These are phyloP conservation scores for Euclidia mi DNA, from an alignment of 2,888 invertebrate genomes.

Conservation along the genomic window DNA sequence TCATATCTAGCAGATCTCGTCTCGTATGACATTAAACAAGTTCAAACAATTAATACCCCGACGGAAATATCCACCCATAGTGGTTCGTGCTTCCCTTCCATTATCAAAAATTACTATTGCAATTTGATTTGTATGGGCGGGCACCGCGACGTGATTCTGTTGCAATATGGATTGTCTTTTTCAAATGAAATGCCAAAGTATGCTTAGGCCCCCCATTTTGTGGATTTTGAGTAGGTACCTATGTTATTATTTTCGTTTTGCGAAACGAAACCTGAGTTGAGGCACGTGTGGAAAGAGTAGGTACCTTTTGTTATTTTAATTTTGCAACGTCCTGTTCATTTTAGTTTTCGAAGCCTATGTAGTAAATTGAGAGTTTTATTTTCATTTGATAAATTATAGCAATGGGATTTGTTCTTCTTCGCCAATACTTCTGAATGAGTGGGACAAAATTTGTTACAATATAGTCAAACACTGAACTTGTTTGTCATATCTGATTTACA, in stretches of 20 bases:
- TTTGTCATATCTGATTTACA: constrained; percentile 27
- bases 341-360: constrained; percentile 31
- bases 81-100: constrained; percentile 77
- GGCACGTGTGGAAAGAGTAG: constrained; percentile 82
- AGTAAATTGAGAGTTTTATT: constrained; percentile 31
- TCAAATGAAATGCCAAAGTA: constrained; percentile 80
- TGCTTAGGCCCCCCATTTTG: constrained; percentile 73
- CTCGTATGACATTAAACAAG: constrained; percentile 66
- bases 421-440: constrained; percentile 18
- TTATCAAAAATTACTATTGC: constrained; percentile 87
- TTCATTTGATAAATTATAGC: constrained; percentile 10
- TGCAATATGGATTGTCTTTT: constrained; percentile 81
- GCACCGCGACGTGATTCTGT: constrained; percentile 74
- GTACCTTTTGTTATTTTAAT: constrained; percentile 78
- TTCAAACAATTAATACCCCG: constrained; percentile 76
- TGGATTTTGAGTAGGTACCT: constrained; percentile 60
- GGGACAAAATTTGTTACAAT: constrained; percentile 34
- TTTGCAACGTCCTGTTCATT: constrained; percentile 66
- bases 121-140: constrained; percentile 81
- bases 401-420: constrained; percentile 18
- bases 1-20: constrained; percentile 74
- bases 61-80: constrained; percentile 86
- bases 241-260: constrained; percentile 78
- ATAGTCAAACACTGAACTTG: constrained; percentile 29
- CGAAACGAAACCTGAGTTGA: constrained; percentile 79